Base-by-base conservation (phyloP, 2,888 invertebrate genomes). In the Temnothorax unifasciatus region DNA sequence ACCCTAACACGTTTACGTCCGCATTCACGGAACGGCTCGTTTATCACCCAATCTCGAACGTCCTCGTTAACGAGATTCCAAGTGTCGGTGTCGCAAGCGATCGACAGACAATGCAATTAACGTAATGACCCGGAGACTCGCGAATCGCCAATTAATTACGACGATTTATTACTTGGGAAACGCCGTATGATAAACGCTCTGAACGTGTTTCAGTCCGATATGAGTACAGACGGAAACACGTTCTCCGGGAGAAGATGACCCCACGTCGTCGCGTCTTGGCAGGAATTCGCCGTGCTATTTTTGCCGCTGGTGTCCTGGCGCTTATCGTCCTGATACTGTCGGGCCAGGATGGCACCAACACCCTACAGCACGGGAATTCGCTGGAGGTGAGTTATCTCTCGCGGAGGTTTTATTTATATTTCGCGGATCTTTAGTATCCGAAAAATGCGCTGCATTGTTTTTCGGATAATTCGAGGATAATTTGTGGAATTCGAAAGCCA, bases 231-330 rank as follows among this genome's bases (percentile, higher is more conserved):
- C 92, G 93, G 88, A 93, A 94, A 86, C 91, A 90, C 88, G 91
- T 91, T 81, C 89, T 90, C 84, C 89, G 92, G 87, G 94, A 95
- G 87, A 94, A 95, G 95, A 95, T 95, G 95, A 95, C 94, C 89
- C 88, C 93, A 88, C 94, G 94, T 88, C 92, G 95, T 83, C 93
- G 94, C 86, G 92, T 94, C 89, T 93, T 94, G 89, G 93, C 94
- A 68, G 94, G 92, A 69, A 87, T 94, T 83, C 94, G 93, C 76
- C 92, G 94, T 85, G 91, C 93, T 83, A 87, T 95, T 71, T 88
- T 94, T 85, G 93, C 92, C 82, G 94, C 92, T 64, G 92, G 92
- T 75, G 90, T 94, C 85, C 91, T 95, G 85, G 93, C 93, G 82
- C 92, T 95, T 61, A 85, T 95, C 82, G 88, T 95, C 81, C 89